Conservation (phyloP, 2,888 invertebrate genomes). For the Ceramica pisi region DNA sequence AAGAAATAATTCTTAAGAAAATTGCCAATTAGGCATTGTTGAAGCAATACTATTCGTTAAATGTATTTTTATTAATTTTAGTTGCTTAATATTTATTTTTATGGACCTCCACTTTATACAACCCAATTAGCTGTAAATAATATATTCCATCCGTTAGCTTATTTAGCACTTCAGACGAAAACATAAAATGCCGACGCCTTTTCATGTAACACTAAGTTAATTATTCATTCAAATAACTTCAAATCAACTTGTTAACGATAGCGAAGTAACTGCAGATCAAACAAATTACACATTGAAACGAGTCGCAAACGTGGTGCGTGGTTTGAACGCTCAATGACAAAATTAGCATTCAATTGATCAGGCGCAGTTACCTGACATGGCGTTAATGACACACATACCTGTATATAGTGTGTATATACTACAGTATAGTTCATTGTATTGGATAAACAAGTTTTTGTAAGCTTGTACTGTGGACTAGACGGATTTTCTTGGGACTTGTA, state of each 20-base stretch:
- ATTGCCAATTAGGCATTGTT: too few relatives aligned
- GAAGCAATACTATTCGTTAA: too few relatives aligned
- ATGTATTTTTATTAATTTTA: too few relatives aligned
- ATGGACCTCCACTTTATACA: too few relatives aligned
- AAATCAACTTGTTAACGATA: not conserved
- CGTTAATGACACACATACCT: constrained; percentile 24
- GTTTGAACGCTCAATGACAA: constrained; percentile 21
- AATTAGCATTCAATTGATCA: constrained; percentile 57
- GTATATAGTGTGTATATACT: too few relatives aligned
- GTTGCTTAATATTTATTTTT: too few relatives aligned
- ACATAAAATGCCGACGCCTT: not conserved
- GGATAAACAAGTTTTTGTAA: constrained; percentile 11
- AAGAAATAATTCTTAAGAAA: not conserved
- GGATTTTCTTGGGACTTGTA: too few relatives aligned
- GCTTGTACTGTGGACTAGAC: constrained; percentile 6
- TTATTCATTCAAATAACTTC: not conserved
- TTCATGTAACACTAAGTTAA: not conserved
- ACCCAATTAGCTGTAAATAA: not conserved
- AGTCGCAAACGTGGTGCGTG: constrained; percentile 6
- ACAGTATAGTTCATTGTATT: constrained; percentile 1
- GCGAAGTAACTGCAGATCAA: not conserved
- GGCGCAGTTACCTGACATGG: constrained; percentile 23
- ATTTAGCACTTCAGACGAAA: not conserved
- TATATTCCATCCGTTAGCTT: not conserved
- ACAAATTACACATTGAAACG: constrained; percentile 27